These are phyloP conservation scores for Cydia splendana DNA, from an alignment of 1,140 invertebrate genomes.

Conservation along the genomic window DNA sequence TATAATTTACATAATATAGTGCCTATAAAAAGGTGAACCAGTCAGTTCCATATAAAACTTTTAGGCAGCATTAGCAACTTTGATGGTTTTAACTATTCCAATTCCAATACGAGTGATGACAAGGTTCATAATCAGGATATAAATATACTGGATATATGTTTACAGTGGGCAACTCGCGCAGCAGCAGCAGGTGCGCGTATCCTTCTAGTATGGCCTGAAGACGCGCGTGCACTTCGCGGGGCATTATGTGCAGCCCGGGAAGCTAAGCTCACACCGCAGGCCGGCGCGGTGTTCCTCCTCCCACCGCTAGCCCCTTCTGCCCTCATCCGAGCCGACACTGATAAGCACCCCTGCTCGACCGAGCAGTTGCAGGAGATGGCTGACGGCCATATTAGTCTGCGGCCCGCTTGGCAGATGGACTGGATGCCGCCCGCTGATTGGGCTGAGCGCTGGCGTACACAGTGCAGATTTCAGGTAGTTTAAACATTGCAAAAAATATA, in stretches of 20 bases:
- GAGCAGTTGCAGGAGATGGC: slow-evolving; percentile 43
- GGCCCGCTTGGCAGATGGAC: slow-evolving; percentile 44
- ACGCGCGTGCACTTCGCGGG: slow-evolving; percentile 54
- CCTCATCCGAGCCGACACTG: slow-evolving; percentile 35
- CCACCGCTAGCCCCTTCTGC: slow-evolving; percentile 43
- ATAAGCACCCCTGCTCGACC: slow-evolving; percentile 37
- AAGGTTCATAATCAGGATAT: background rate
- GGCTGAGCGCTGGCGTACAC: background rate
- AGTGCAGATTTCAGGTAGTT: background rate
- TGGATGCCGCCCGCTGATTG: slow-evolving; percentile 38
- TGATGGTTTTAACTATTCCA: too few relatives aligned
- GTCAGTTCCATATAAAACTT: too few relatives aligned
- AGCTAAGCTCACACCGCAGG: slow-evolving; percentile 37
- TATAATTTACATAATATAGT: too few relatives aligned
- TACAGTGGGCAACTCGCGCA: slow-evolving; percentile 54
- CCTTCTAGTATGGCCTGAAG: slow-evolving; percentile 53
- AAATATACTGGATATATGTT: background rate
- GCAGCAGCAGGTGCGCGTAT: slow-evolving; percentile 46
- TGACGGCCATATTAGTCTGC: slow-evolving; percentile 50
- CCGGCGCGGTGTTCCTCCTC: slow-evolving; percentile 49
- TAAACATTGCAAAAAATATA: background rate
- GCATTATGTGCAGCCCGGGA: slow-evolving; percentile 56
- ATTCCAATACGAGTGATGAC: too few relatives aligned
- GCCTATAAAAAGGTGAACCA: too few relatives aligned
- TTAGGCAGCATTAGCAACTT: too few relatives aligned